Conservation (phyloP, 92 coral and sea anemone species). For the Actinostola sp. region DNA sequence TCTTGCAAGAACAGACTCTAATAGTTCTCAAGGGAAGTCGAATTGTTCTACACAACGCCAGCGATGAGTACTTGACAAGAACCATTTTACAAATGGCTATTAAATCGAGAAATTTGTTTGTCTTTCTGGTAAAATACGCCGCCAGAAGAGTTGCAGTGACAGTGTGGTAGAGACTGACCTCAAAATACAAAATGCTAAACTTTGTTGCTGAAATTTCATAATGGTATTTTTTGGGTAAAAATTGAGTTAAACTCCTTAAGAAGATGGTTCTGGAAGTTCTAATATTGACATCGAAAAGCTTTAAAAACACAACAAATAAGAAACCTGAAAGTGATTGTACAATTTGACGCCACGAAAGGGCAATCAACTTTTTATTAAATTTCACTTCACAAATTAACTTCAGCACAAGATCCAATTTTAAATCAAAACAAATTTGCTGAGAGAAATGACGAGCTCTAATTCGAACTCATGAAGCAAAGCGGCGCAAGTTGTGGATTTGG, state of each 20-base stretch:
- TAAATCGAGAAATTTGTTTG: constrained; percentile 1
- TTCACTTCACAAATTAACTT: background rate
- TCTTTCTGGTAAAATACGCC: background rate
- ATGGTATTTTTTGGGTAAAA: too few relatives aligned
- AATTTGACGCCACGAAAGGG: constrained; percentile 3
- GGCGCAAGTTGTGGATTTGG: too few relatives aligned
- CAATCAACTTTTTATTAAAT: background rate
- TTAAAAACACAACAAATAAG: too few relatives aligned
- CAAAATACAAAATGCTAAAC: background rate
- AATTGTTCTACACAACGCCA: background rate
- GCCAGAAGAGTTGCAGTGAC: background rate
- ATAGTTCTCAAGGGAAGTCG: constrained; percentile 7
- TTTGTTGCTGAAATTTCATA: background rate
- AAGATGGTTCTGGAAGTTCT: too few relatives aligned
- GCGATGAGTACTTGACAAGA: background rate
- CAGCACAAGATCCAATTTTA: background rate
- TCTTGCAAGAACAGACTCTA: background rate
- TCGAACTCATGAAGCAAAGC: too few relatives aligned
- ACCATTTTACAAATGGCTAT: constrained; percentile 11
- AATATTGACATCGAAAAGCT: too few relatives aligned
- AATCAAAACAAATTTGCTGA: background rate
- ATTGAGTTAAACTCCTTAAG: too few relatives aligned
- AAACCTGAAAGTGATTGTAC: too few relatives aligned
- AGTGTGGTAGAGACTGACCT: background rate
- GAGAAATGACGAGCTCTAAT: too few relatives aligned